Evolutionary conservation across 2,113 vertebrate species (phyloP).

Genomic region (Nanger granti): DNA sequence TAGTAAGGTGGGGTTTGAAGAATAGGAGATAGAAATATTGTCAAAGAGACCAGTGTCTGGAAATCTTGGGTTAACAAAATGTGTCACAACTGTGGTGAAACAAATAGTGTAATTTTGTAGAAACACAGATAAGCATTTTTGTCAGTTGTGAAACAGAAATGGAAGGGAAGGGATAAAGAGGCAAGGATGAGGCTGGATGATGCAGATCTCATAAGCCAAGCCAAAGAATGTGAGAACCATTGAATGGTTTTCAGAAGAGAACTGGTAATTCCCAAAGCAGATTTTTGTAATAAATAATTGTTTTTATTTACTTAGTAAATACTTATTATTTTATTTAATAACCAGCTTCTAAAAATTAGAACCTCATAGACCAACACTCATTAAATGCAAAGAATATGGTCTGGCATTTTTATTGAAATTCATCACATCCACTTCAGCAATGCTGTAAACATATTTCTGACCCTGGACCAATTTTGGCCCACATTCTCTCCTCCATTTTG

Average conservation of each 20-base stretch:
- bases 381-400: background rate
- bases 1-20: background rate
- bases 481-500: background rate
- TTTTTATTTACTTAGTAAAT: background rate
- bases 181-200: background rate
- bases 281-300: background rate
- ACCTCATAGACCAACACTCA: background rate
- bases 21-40: background rate
- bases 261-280: background rate
- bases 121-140: background rate
- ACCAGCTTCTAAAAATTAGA: background rate
- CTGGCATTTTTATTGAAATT: background rate
- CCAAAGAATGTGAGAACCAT: background rate
- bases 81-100: background rate
- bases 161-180: background rate
- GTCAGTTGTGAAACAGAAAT: background rate
- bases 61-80: background rate
- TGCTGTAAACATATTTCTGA: background rate
- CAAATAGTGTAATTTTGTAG: background rate
- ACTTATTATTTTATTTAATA: background rate
- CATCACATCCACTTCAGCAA: accelerated
- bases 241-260: background rate
- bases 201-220: background rate
- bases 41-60: background rate
- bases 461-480: background rate